Evolutionary conservation across 2,888 invertebrate species (phyloP).

Genomic region (Drosophila infuscata): DNA sequence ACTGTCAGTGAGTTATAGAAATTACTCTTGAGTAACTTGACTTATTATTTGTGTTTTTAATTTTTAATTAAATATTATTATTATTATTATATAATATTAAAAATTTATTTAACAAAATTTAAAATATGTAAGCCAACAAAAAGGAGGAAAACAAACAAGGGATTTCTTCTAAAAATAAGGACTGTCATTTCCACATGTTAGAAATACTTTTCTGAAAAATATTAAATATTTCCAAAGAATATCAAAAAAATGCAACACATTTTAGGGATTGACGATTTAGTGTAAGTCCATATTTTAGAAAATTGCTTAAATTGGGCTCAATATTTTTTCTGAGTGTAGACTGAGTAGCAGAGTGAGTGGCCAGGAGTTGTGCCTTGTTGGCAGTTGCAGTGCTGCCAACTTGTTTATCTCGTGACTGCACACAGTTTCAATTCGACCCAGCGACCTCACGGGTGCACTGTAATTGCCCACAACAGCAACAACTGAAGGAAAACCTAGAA

Average conservation of each 20-base stretch:
- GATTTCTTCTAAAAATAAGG: too few species aligned
- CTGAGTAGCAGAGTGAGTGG: neutral
- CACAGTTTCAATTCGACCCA: slow-evolving; percentile 62
- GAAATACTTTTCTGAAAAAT: neutral
- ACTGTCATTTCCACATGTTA: too few species aligned
- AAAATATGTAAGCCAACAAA: too few species aligned
- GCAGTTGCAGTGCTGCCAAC: slow-evolving; percentile 74
- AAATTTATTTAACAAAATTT: too few species aligned
- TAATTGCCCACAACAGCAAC: slow-evolving; percentile 52
- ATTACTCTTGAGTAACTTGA: neutral
- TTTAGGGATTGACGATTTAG: neutral
- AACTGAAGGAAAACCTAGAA: slow-evolving; percentile 46
- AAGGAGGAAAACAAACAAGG: too few species aligned
- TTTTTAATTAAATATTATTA: too few species aligned
- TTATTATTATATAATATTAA: too few species aligned
- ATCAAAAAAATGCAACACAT: neutral
- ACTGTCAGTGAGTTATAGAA: rapidly evolving
- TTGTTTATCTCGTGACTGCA: slow-evolving; percentile 77
- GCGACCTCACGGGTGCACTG: slow-evolving; percentile 57
- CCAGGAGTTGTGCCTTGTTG: slow-evolving; percentile 40
- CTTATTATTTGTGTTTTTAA: too few species aligned
- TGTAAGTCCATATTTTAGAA: too few species aligned
- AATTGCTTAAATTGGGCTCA: neutral
- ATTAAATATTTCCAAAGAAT: neutral
- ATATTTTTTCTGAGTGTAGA: neutral